Evolutionary conservation across 1,140 invertebrate species (phyloP).

Genomic region (Octopus sinensis): DNA sequence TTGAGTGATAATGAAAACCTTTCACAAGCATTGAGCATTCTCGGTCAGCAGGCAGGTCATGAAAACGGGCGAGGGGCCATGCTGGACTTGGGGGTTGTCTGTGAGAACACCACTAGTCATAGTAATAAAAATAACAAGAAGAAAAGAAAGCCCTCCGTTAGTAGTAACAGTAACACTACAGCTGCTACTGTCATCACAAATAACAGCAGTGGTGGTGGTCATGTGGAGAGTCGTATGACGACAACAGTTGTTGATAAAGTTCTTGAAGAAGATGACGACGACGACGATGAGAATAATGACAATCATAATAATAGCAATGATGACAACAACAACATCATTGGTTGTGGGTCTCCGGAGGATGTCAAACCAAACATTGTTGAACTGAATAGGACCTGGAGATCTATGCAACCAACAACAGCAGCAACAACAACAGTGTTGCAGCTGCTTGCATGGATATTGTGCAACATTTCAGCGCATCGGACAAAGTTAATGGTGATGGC

Average conservation of each 20-base stretch:
- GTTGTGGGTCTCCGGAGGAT: background rate
- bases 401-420: background rate
- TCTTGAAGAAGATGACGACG: too few relatives aligned
- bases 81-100: background rate
- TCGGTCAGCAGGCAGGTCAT: background rate
- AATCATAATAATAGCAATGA: background rate
- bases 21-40: background rate
- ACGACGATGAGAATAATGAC: too few relatives aligned
- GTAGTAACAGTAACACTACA: background rate
- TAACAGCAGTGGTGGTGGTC: background rate
- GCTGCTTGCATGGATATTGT: background rate
- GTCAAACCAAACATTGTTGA: background rate
- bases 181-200: background rate
- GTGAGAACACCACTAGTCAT: background rate
- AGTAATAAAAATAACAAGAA: background rate
- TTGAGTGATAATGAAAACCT: background rate
- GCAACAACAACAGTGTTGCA: background rate
- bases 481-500: background rate
- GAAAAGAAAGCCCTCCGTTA: background rate
- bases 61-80: background rate
- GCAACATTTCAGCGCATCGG: background rate
- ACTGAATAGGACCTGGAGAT: background rate
- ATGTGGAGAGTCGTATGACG: too few relatives aligned
- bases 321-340: background rate
- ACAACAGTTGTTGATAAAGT: too few relatives aligned